Evolutionary conservation across 2,113 vertebrate genomes (phyloP), one percentile per base, ranked within the genome.

Genomic region (Gnathonemus longibarbis): DNA sequence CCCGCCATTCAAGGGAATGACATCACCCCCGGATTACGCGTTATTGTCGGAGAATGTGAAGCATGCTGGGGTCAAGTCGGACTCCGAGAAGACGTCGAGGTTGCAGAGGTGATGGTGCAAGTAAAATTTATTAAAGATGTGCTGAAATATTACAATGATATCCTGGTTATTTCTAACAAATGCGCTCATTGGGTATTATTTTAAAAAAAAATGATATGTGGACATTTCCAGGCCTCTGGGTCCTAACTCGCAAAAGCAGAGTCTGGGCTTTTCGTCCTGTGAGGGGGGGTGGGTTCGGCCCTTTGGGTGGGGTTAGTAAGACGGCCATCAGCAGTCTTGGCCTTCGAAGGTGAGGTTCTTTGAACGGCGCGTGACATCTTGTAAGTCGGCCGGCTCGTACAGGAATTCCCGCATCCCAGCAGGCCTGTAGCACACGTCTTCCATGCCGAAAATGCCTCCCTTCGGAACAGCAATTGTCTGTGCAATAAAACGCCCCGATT

Each of bases 361-460:
- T 70, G 31, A 39, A n/a, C 31, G 19, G 56, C 45, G 46, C 50
- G 56, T 24, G 39, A 17, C 62, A n/a, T 84, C 80, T 88, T 77
- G 90, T 86, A 88, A 89, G 88, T 88, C 84, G 83, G 15, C 42
- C 77, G 27, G 89, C 90, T 87, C 83, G 88, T 70, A 89, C 88
- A 90, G 84, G 88, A 89, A 90, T 90, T 88, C 89, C 88, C 31
- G 49, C 58, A 70, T 49, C 62, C 48, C 46, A 46, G 62, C 31
- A 21, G 84, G 66, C 83, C 83, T 39, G 42, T 62, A 39, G 87
- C 9, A 31, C 42, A 48, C 13, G 50, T 49, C 86, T 84, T 84
- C 87, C 53, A 83, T 74, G 83, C 50, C 50, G 39, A 84, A 84
- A 89, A 89, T 62, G 87, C 24, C n/a, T 90, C 80, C 88, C 45